Evolutionary conservation across 2,113 vertebrate genomes (phyloP), one percentile per base, ranked within the genome.

Genomic region (Phalacrocorax brasilianus): DNA sequence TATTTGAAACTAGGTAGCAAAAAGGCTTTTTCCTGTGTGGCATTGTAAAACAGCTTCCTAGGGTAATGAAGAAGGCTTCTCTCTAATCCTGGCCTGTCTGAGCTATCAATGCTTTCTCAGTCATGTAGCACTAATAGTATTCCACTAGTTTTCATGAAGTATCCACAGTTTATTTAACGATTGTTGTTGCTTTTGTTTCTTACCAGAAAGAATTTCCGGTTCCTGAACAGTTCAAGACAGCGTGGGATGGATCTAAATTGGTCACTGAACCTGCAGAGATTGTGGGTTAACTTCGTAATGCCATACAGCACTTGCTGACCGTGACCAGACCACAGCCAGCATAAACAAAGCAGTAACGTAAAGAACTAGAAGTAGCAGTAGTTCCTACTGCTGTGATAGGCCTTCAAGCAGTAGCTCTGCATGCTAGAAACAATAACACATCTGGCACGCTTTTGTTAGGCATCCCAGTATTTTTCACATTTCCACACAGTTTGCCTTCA

Each of bases 201-300:
- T 89, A 83, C 88, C 98, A 99, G 99, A 99, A 98, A 98, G 99
- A 99, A 98, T 99, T 99, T 95, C 99, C 99, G 12, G 98, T 99
- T 95, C 99, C 99, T 20, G 99, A 99, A 96, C 99, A 99, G 98
- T 99, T 99, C 98, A 99, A 99, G 98, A 99, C 99, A 12, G 93
- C 98, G 16, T 99, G 99, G 99, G 98, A 99, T 78, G 99, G 99
- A 79, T 98, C 98, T 91, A 99, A 98, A 96, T 96, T 99, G 98
- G 98, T 99, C 98, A 99, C 99, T 79, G 99, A 99, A 94, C 99
- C 99, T 81, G 98, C 99, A 62, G 99, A 99, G 98, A 99, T 99
- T 12, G 98, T 99, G 95, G 99, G 98, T 82, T 99, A 98, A 98
- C 74, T 62, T 91, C 87, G 86, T 80, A 52, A 50, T 0, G 9